Evolutionary conservation across 2,113 vertebrate genomes (phyloP), one percentile per base, ranked within the genome.

Genomic region (Hemiprocne comata): DNA sequence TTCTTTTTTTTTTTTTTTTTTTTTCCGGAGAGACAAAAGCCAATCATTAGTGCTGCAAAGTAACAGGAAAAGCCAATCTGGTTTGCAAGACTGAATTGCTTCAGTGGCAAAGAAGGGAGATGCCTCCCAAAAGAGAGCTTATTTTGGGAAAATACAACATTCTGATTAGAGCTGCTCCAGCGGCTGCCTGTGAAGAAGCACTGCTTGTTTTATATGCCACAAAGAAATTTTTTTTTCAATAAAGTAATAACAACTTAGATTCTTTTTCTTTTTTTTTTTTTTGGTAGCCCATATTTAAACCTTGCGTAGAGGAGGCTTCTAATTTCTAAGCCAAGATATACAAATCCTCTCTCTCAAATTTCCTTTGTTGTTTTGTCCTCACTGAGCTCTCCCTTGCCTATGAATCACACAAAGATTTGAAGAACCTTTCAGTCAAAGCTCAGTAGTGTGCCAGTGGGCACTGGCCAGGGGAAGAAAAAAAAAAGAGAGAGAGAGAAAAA

Each of bases 401-500:
- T 92, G 95, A 97, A 98, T 97, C 95, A 96, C 85, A 96, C 40
- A 55, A 95, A 93, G 94, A 97, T 97, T 96, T 97, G 95, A 97
- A 97, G 91, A 97, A 95, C 82, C 80, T 96, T 97, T 97, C 97
- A 96, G 94, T 97, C 85, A 97, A 97, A 98, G 92, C 94, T 95
- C 92, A 95, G 94, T 92, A 95, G 93, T 96, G 89, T 98, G 96
- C 97, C 89, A 97, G 93, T 97, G 97, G 97, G 95, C 97, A 97
- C 92, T 91, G 95, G 91, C 96, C 94, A 95, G 86, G 40, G 40
- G 72, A 83, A 87, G 95, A 96, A 93, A 60, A 54, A 62, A 72
- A 85, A 91, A 96, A 67, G 89, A 84, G 90, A 93, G 86, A 61
- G 23, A 93, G 94, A 77, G 62, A 77, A 89, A 95, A 96, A 98